Conservation (phyloP, 2,797 vertebrate species). For the Myotis pilosus region DNA sequence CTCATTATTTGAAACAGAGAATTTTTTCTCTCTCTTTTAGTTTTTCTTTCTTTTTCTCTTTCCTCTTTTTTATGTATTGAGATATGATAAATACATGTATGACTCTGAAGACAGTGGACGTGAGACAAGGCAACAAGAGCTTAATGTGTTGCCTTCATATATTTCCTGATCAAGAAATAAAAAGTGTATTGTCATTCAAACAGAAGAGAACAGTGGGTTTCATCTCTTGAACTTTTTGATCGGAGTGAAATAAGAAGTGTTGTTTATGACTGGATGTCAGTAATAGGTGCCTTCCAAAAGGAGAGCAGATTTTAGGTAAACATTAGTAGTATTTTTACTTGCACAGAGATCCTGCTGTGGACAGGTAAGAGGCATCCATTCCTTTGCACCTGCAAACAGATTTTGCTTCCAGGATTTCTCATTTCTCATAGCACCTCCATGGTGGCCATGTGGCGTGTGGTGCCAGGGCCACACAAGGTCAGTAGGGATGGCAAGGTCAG, state of each 20-base stretch:
- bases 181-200: conserved; percentile 45
- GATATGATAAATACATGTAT: conserved; percentile 82
- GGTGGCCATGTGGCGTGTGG: neutral
- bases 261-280: conserved; percentile 37
- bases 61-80: conserved; percentile 83
- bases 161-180: conserved; percentile 72
- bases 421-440: neutral
- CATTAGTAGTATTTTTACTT: neutral
- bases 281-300: neutral
- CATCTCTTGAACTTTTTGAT: conserved; percentile 79
- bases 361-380: neutral
- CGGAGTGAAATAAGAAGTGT: neutral
- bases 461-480: neutral
- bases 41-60: conserved; percentile 66
- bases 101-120: conserved; percentile 76
- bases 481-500: neutral
- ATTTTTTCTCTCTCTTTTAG: conserved; percentile 75
- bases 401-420: neutral
- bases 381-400: neutral
- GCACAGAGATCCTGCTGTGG: neutral
- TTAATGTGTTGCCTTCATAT: conserved; percentile 65
- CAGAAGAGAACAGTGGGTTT: conserved; percentile 67
- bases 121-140: conserved; percentile 68
- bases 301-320: neutral
- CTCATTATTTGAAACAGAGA: conserved; percentile 99